phyloP scores from a whole-genome alignment of 2,888 invertebrate genomes.

The Ophion ventricosus region DNA sequence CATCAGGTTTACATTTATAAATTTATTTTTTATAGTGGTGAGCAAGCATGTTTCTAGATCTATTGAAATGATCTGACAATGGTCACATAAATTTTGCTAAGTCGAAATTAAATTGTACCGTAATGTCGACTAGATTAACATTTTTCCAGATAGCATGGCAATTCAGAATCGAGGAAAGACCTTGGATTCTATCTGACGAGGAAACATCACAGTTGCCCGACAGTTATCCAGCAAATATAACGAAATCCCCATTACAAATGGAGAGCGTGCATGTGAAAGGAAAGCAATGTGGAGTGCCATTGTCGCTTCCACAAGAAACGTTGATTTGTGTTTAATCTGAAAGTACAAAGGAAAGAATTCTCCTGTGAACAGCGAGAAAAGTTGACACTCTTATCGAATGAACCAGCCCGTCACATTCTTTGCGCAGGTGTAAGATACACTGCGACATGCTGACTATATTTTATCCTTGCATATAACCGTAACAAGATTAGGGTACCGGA shows the following conservation, averaged over 20 bases:
- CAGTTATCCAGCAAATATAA: not conserved
- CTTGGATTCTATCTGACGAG: not conserved
- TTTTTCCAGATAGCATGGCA: too few species aligned
- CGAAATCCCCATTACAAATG: not conserved
- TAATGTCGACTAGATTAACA: too few species aligned
- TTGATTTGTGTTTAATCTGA: conserved; percentile 30
- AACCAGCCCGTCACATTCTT: conserved; percentile 44
- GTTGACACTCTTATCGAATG: conserved; percentile 54
- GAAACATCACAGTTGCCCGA: not conserved
- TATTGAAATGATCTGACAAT: too few species aligned
- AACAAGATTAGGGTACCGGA: conserved; percentile 77
- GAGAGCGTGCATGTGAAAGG: not conserved
- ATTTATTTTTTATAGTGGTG: too few species aligned
- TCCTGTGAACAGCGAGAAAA: conserved; percentile 27
- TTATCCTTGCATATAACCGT: conserved; percentile 78
- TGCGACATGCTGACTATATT: conserved; percentile 67
- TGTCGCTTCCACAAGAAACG: not conserved
- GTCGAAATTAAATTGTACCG: too few species aligned
- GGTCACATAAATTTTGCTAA: too few species aligned
- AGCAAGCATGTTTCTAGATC: too few species aligned
- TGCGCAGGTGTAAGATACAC: conserved; percentile 40
- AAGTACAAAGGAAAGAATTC: conserved; percentile 42
- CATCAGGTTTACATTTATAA: too few species aligned
- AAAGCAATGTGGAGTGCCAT: conserved; percentile 8
- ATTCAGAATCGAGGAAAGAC: not conserved